Evolutionary conservation across 2,888 invertebrate species (phyloP), one percentile per base, ranked within the genome.

Genomic region (Cephus sareptanus): DNA sequence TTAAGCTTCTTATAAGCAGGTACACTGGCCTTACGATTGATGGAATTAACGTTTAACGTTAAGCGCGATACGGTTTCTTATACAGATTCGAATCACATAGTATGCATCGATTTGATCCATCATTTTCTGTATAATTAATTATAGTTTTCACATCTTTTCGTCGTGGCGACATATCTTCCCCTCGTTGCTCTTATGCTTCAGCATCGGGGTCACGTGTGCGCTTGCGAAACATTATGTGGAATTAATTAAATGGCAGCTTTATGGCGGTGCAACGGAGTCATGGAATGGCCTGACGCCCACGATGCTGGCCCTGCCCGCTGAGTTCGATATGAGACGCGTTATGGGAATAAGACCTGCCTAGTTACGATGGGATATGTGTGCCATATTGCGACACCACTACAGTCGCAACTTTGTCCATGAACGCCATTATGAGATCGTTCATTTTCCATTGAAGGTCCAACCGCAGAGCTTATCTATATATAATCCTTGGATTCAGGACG

Each of bases 171-270:
- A 23, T 23, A 23, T 23, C 2, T 23, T 23, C 56, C 56, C 56
- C 56, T 23, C 23, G 23, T 56, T 56, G 23, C 23, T 56, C 56
- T 23, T 56, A 23, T 23, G 9, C 23, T 56, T 2, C 2, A 56
- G 9, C 23, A 3, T 23, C 56, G 56, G 23, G 56, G 56, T 56
- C 71, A 33, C 34, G 71, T 71, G 71, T 31, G 6, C 34, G 76
- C 73, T 75, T 79, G 69, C 68, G 74, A 74, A 76, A 75, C 69
- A 78, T 81, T 78, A 69, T 37, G 78, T 79, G 80, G 83, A 83
- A 83, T 83, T 82, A 84, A 84, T 84, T 84, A 83, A 84, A 84
- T 81, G 84, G 83, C 82, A 84, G 81, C 80, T 83, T 83, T 83
- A 81, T 83, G 81, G 79, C 80, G 79, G 23, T 79, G 80, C 81